A percentile compares a stretch with the other conserved stretches of the same genome.
phyloP scores from a whole-genome alignment of 2,113 vertebrate species.

The Amazona vittata region DNA sequence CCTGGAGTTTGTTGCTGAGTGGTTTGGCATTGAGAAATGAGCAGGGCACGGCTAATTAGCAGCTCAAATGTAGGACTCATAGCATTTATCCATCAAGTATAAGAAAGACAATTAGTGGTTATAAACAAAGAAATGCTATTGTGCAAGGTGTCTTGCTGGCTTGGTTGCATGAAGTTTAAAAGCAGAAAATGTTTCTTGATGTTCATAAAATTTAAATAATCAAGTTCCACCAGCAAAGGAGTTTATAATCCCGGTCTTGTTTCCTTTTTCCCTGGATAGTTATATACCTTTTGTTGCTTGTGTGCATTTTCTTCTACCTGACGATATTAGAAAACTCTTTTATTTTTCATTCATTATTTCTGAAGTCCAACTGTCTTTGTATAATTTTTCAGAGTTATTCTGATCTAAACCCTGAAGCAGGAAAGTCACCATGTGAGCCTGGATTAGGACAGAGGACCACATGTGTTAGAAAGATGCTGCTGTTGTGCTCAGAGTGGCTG shows the following conservation, averaged over 20 bases:
- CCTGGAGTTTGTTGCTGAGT: neutral
- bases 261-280: rapidly evolving
- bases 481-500: neutral
- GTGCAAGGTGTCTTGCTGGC: rapidly evolving
- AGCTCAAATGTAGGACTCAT: neutral
- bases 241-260: neutral
- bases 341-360: neutral
- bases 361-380: neutral
- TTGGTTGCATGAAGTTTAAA: neutral
- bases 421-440: neutral
- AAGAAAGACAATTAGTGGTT: neutral
- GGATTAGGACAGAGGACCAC: neutral
- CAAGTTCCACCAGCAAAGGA: neutral
- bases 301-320: neutral
- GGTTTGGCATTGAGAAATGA: neutral
- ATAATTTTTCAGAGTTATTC: neutral
- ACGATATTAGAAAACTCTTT: neutral
- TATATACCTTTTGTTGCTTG: neutral
- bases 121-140: neutral
- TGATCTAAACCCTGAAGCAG: neutral
- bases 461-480: neutral
- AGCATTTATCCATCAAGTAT: neutral
- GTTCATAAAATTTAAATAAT: neutral
- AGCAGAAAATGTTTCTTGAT: neutral
- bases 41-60: neutral